phyloP scores from a whole-genome alignment of 2,888 invertebrate species.

The Panzeria rudis region DNA sequence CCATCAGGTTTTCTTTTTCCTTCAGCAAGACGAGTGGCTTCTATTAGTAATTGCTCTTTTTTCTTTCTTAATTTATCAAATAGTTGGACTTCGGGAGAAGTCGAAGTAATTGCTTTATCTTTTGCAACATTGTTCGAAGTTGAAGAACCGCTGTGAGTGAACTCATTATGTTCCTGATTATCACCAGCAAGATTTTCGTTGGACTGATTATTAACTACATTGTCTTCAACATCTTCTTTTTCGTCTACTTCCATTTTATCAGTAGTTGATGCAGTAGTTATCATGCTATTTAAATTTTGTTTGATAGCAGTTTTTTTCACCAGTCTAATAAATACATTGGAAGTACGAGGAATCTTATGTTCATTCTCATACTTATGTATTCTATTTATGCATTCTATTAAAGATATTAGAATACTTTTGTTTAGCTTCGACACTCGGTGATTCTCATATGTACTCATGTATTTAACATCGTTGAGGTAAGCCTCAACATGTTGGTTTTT shows the following conservation, averaged over 20 bases:
- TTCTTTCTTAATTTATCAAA: conserved; percentile 8
- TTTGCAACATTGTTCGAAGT: neutral
- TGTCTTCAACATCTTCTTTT: neutral
- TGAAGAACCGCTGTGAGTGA: neutral
- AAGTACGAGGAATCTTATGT: neutral
- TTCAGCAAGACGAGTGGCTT: neutral
- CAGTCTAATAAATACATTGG: conserved; percentile 29
- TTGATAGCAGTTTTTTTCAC: neutral
- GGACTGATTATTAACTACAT: neutral
- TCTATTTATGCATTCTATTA: conserved; percentile 6
- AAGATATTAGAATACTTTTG: neutral
- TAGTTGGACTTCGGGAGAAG: neutral
- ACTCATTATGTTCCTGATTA: neutral
- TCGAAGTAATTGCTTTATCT: neutral
- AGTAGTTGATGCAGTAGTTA: neutral
- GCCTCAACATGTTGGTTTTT: neutral
- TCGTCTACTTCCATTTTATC: conserved; percentile 17
- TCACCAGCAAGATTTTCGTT: neutral
- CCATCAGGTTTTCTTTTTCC: neutral
- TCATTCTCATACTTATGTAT: conserved; percentile 36
- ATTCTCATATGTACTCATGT: neutral
- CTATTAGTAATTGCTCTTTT: conserved; percentile 24
- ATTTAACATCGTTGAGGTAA: conserved; percentile 9
- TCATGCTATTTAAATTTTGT: neutral
- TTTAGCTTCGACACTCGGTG: neutral